Evolutionary conservation across 2,113 vertebrate genomes (phyloP), one percentile per base, ranked within the genome.

Genomic region (Ammodytes dubius): DNA sequence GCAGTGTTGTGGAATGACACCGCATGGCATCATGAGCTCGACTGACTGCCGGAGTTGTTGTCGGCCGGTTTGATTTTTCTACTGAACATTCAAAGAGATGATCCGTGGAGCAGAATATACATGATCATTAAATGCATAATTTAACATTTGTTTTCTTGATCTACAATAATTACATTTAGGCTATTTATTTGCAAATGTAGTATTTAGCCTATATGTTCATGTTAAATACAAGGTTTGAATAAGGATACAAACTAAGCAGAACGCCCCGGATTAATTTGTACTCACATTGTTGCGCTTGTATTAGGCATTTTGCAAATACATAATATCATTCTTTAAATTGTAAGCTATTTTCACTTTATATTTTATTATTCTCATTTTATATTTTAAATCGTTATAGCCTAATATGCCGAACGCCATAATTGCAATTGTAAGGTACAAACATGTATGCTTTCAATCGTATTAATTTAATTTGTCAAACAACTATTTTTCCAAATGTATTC

Each of bases 1-100:
- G 77, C 77, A 47, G 88, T 93, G 89, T 78, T 81, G 88, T 85
- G 91, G 89, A 93, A 92, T 92, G 90, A 92, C 90, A 89, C 75
- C 66, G 79, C 79, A 69, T 88, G 70, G 88, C 90, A 84, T 87
- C 81, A 39, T 27, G 71, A 84, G 75, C 60, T 57, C 74, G 40
- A 87, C 81, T 72, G 82, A 79, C 58, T 77, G 79, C 11, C 63
- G 46, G 60, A 79, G 85, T 58, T 81, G 61, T 42, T 52, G 74
- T 60, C 73, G 82, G 66, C 72, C 82, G 68, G 27, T 81, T 84
- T 59, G 46, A 0, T 64, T 74, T 27, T 77, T 70, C 46, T 59
- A 1, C 57, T 11, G 27, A 5, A 27, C 63, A 19, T 5, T 43
- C 57, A 47, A 15, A 52, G 0, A 17, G 13, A 53, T 50, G 3